These are phyloP conservation scores for Choristoneura fumiferana DNA, from an alignment of 1,140 invertebrate genomes.

Conservation along the genomic window DNA sequence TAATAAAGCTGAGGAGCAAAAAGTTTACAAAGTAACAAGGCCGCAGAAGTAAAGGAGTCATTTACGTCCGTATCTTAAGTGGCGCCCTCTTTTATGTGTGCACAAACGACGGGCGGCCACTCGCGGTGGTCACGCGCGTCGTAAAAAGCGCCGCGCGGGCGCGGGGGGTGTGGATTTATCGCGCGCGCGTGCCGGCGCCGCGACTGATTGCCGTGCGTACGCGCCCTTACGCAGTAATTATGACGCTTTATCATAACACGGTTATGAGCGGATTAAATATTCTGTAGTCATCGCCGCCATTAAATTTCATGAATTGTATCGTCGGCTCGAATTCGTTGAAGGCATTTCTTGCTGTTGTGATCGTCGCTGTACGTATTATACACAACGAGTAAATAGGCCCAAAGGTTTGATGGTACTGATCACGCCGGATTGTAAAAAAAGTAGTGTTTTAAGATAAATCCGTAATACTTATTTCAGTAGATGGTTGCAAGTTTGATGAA, in stretches of 20 bases:
- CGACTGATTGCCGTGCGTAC: conserved; percentile 9
- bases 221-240: conserved; percentile 1
- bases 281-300: background rate
- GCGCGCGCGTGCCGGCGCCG: background rate
- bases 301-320: background rate
- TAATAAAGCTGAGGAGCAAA: background rate
- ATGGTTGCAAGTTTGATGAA: too few relatives aligned
- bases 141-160: background rate
- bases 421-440: too few relatives aligned
- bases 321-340: too few relatives aligned
- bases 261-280: background rate
- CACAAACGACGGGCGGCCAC: background rate
- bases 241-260: conserved; percentile 8
- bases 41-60: background rate
- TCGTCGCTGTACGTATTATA: too few relatives aligned
- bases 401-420: too few relatives aligned
- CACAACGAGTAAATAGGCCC: too few relatives aligned
- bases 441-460: too few relatives aligned
- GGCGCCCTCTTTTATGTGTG: conserved; percentile 6
- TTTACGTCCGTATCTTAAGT: background rate
- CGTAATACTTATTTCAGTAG: too few relatives aligned
- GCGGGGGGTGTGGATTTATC: conserved; percentile 17
- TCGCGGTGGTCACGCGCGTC: conserved; percentile 2
- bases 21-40: conserved; percentile 10
- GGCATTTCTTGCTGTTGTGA: too few relatives aligned